Base-by-base conservation (phyloP, 2,797 vertebrate genomes). In the Onychomys torridus region DNA sequence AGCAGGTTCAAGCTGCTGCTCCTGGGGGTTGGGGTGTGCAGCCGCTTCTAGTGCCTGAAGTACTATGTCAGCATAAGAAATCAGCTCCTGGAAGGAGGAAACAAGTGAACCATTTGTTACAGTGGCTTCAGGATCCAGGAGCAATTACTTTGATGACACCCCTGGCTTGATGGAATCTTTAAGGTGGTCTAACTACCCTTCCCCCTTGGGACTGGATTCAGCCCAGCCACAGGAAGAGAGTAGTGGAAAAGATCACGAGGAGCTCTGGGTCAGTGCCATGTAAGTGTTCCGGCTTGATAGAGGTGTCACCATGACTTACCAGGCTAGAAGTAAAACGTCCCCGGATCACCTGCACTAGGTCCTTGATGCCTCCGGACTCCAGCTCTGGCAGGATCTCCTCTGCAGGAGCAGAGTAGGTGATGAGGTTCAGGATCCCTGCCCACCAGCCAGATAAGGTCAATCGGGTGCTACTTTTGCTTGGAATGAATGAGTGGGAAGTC, bases 291-390 rank as follows among this genome's bases (percentile, higher is more conserved):
- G 34, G 43, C 21, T 43, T 40, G 25, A 6, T 67, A 16, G 21
- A 69, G 49, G 9, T 21, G 5, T n/a, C 3, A 5, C 55, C 2
- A 0, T 5, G 63, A 69, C 98, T 63, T 97, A 99, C 99, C 98
- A 21, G 52, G 77, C 95, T 98, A 52, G 98, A 98, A 43, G 98
- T 92, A 95, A 98, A 99, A 25, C 95, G 91, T 23, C 14, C 75
- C 94, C 95, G 98, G 59, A 99, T 98, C 95, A 98, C 98, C n/a
- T 0, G 96, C 75, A 98, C 88, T 93, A 99, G 67, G 21, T 96
- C 6, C 25, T 93, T 75, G 40, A 98, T 87, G 55, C 98, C 93
- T 0, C 96, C 96, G 16, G 96, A 97, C 55, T 46, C 73, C 97
- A 99, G 92, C 93, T 98, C 98, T 0, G 96, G 52, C 84, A 97